Base-by-base conservation (phyloP, 2,113 vertebrate species). In the Cheilinus undulatus region DNA sequence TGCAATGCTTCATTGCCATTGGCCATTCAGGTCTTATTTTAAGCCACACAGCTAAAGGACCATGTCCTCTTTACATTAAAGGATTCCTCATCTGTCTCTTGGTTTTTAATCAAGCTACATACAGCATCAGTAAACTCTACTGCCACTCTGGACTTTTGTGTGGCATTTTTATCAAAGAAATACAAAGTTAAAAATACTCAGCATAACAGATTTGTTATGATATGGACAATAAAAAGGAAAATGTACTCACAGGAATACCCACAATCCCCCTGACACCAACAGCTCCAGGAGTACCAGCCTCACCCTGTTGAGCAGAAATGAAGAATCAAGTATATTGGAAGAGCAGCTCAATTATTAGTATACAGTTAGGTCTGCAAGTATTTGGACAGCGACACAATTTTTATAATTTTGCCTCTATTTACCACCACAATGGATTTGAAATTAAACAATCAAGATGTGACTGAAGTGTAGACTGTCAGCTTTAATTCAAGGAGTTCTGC, bases 171-270 rank as follows among this genome's bases (percentile, higher is more conserved):
- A n/a, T n/a, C n/a, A n/a, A n/a, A n/a, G n/a, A 52, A 48, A 14
- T 12, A n/a, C 7, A 5, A 42, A 11, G 30, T 53, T 45, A 20
- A n/a, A 1, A n/a, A 42, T 17, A 42, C 2, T 19, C n/a, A 43
- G 13, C 14, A 12, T 43, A 13, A 28, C 4, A 7, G 10, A 15
- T 5, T 26, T 1, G 1, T 53, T 53, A 7, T 42, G 12, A 20
- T 22, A 19, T 42, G 14, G 60, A 22, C 42, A 17, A 14, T 2
- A 26, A 40, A 0, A 52, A 45, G 22, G 9, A 24, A 57, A 67
- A 68, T 15, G 1, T 59, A 93, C 94, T 93, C 84, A 95, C 94
- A 10, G 94, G 93, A 81, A 95, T 94, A 78, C 94, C 94, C 27
- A 93, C 91, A 69, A 93, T 84, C 26, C 94, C 94, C 73, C 93